Evolutionary conservation across 2,113 vertebrate genomes (phyloP), one percentile per base, ranked within the genome.

Genomic region (Malaclemys terrapin): DNA sequence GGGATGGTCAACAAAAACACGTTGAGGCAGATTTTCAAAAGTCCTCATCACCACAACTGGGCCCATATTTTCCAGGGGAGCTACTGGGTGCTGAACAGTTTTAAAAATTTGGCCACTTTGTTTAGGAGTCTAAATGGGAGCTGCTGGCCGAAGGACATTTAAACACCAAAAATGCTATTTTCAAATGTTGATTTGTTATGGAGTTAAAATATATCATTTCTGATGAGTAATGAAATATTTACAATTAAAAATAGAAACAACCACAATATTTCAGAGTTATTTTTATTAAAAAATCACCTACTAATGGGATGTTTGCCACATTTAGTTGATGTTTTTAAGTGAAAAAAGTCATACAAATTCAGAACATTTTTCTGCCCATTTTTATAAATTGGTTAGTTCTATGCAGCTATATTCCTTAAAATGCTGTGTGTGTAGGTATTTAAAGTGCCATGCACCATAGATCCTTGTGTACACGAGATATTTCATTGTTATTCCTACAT

Each of bases 401-500:
- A 11, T 45, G 42, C 72, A 25, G 22, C 42, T 76, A 38, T 45
- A 24, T 76, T 76, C 38, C 38, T 96, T 94, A 94, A 50, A 78
- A 52, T 62, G 69, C 76, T 90, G 80, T 85, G 54, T 10, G 52
- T 85, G 91, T n/a, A 19, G 31, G 35, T 69, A 35, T 16, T 69
- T 69, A 69, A 69, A 19, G 31, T 69, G 35, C 31, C 35, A 69
- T 69, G 91, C 17, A 90, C 22, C 19, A 45, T 24, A 45, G 20
- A 81, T 82, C 65, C 80, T 84, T 90, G 54, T 88, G 93, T 69
- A 47, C 86, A 87, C 50, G 12, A 89, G 90, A 96, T 49, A 84
- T 82, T 86, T 27, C 42, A 25, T 78, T 95, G 96, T 84, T 95
- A 95, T 85, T 95, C 90, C 83, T 9, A 57, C 50, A 84, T 90